Base-by-base conservation (phyloP, 2,888 invertebrate genomes). In the Brenthis ino region DNA sequence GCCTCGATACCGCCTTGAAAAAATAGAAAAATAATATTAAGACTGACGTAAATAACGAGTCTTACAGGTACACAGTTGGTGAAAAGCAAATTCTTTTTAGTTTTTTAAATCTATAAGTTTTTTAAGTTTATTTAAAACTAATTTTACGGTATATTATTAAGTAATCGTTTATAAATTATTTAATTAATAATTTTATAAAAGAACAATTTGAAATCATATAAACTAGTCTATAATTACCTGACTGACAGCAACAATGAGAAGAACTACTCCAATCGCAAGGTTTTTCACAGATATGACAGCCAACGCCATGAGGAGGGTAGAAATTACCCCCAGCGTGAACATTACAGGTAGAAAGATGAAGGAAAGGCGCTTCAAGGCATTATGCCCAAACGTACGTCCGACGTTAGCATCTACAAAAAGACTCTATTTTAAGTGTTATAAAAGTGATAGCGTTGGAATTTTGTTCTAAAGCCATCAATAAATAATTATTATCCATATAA, bases 251-350 rank as follows among this genome's bases (percentile, higher is more conserved):
- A 95, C 93, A 63, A 95, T 94, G 37, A 95, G 88, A 0, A 95
- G 87, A 57, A 95, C 81, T 33, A 96, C 95, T 13, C 96, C 96
- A 57, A 96, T 94, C 48, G 95, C 95, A 72, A 96, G 91, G 72
- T 96, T 96, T 87, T 96, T 96, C 61, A 96, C 95, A 6, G 96
- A 95, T 66, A 96, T 95, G 54, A 96, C 94, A 1, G 96, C 95
- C 6, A 96, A 93, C 0, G 96, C 94, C 77, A 95, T 94, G 68
- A 96, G 85, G 61, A 96, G 88, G 0, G 96, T 96, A 64, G 96
- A 96, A 68, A 96, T 96, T 64, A 96, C 95, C 24, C 96, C 96
- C 77, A 96, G 84, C 67, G 96, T 96, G 89, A 96, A 96, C 92
- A 96, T 96, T 68, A 96, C 95, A 0, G 96, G 96, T 56, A 96